Percentiles rank a stretch among this genome's conserved stretches.
Evolutionary conservation across 1,140 invertebrate genomes (phyloP).

Genomic region (Drosophila bipectinata): DNA sequence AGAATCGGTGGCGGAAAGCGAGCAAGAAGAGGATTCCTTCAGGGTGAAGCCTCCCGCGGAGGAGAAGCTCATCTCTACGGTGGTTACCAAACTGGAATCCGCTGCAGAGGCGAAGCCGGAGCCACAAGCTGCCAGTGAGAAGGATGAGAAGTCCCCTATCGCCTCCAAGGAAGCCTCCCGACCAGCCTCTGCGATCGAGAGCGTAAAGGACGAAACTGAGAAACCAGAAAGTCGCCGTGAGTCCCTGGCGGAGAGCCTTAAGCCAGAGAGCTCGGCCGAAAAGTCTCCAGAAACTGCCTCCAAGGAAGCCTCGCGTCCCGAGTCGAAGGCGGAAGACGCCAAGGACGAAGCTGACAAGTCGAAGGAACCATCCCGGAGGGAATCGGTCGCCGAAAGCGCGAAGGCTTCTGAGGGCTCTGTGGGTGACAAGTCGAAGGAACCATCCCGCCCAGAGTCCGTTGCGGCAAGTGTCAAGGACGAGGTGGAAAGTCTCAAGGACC

Average conservation of each 20-base stretch:
- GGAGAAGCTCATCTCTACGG: conserved; percentile 3
- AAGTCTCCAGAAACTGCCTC: conserved; percentile 17
- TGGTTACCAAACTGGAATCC: conserved; percentile 14
- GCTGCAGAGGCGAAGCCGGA: neutral
- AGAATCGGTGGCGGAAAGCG: neutral
- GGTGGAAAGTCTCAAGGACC: conserved; percentile 16
- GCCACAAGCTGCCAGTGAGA: neutral
- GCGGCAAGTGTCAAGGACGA: conserved; percentile 25
- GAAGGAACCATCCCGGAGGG: conserved; percentile 9
- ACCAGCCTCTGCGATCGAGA: conserved; percentile 27
- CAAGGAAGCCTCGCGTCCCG: conserved; percentile 47
- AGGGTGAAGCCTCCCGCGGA: neutral
- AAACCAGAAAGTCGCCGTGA: conserved; percentile 6
- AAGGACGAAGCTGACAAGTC: conserved; percentile 24
- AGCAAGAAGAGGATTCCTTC: neutral
- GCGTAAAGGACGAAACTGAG: conserved; percentile 29
- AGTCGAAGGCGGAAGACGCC: conserved; percentile 41
- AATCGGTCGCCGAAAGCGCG: conserved; percentile 19
- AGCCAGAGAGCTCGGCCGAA: conserved; percentile 5
- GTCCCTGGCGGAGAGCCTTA: conserved; percentile 32
- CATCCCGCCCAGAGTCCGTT: conserved; percentile 32
- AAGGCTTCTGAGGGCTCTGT: conserved; percentile 10
- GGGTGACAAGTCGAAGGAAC: conserved; percentile 37
- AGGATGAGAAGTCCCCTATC: conserved; percentile 34
- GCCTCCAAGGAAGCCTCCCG: conserved; percentile 32